These are phyloP conservation scores for Carcina quercana DNA, from an alignment of 2,888 invertebrate genomes.

Conservation along the genomic window DNA sequence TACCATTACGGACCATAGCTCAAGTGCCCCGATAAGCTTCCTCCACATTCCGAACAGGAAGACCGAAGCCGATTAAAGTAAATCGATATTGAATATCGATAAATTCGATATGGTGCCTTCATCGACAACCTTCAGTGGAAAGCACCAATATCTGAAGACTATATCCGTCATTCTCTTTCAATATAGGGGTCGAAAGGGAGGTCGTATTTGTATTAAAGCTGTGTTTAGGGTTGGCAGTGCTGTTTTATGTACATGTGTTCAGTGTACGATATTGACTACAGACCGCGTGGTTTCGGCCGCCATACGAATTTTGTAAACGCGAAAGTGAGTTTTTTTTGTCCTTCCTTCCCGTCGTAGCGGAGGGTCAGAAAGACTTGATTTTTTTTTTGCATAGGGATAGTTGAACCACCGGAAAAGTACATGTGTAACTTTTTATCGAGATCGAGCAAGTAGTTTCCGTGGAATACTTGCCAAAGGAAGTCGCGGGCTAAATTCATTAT, in stretches of 20 bases:
- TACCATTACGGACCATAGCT: background rate
- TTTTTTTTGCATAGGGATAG: too few species aligned
- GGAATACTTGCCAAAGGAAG: too few species aligned
- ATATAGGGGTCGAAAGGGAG: conserved; percentile 7
- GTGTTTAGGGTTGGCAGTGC: conserved; percentile 3
- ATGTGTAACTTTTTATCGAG: too few species aligned
- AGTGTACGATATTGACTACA: too few species aligned
- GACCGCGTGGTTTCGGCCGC: too few species aligned
- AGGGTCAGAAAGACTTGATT: too few species aligned
- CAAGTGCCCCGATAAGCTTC: background rate
- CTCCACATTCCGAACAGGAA: conserved; percentile 1
- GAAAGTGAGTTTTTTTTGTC: too few species aligned
- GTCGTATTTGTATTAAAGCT: conserved; percentile 3
- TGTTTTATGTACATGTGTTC: background rate
- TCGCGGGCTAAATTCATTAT: too few species aligned
- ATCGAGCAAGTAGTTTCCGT: too few species aligned
- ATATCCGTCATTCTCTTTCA: conserved; percentile 15
- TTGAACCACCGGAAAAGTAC: too few species aligned
- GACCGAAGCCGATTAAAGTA: conserved; percentile 8
- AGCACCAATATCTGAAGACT: conserved; percentile 7
- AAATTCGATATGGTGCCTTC: conserved; percentile 19
- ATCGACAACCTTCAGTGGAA: conserved; percentile 16
- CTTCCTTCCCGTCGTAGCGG: too few species aligned
- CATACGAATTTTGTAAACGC: too few species aligned
- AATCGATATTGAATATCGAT: conserved; percentile 24